These are phyloP conservation scores for Polydrusus tereticollis DNA, from an alignment of 2,888 invertebrate genomes.

Conservation along the genomic window DNA sequence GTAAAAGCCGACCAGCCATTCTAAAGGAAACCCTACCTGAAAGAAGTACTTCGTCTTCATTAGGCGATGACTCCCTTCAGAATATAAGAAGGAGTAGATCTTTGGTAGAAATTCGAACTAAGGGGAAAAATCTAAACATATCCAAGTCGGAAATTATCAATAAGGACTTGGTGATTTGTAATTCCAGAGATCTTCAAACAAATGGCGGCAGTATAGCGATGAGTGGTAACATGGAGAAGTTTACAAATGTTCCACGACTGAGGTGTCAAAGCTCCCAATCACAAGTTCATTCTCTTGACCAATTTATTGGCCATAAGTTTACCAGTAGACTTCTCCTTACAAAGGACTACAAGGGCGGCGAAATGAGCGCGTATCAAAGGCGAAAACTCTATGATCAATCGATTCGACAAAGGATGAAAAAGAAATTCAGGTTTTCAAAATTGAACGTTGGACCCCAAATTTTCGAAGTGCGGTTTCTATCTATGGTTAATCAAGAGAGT, in stretches of 20 bases:
- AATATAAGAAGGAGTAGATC: constrained; percentile 30
- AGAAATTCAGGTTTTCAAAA: constrained; percentile 34
- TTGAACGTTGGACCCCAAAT: constrained; percentile 50
- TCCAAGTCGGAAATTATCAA: constrained; percentile 50
- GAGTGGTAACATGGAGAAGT: constrained; percentile 43
- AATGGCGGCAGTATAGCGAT: constrained; percentile 20
- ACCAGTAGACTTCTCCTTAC: constrained; percentile 53
- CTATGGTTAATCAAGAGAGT: constrained; percentile 42
- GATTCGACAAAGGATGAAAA: constrained; percentile 52
- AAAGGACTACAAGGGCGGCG: constrained; percentile 52
- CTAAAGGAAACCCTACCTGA: not conserved
- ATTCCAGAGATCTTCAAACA: not conserved
- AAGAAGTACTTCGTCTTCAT: constrained; percentile 34
- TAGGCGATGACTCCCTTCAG: constrained; percentile 17
- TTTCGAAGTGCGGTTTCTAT: constrained; percentile 56
- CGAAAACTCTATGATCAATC: constrained; percentile 55
- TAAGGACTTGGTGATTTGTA: not conserved
- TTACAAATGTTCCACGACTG: constrained; percentile 33
- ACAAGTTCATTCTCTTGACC: constrained; percentile 47
- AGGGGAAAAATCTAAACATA: not conserved
- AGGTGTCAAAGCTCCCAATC: constrained; percentile 42
- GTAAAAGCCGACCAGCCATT: not conserved
- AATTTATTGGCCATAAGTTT: constrained; percentile 38
- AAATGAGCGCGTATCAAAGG: constrained; percentile 53
- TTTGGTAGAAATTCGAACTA: constrained; percentile 16